Base-by-base conservation (phyloP, 2,797 vertebrate species). In the Distichodus sexfasciatus region DNA sequence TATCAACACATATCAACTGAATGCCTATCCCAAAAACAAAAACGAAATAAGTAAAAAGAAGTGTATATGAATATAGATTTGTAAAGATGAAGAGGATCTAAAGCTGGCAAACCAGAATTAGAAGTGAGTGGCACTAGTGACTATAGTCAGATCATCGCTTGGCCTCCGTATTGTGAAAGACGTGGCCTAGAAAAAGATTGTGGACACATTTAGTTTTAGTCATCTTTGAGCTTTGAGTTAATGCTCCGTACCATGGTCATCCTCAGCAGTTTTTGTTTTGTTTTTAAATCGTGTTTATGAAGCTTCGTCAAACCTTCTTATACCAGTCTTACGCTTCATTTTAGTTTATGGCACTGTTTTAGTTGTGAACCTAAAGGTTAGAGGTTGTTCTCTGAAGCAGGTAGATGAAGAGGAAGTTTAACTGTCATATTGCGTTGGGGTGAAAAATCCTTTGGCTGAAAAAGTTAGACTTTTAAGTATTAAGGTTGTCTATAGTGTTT, bases 1-100 rank as follows among this genome's bases (percentile, higher is more conserved):
- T 74, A 79, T 77, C 61, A 81, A 89, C 86, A 91, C 91, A 92
- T 91, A 91, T 92, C 90, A 92, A 87, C 75, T 8, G 72, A 90
- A 90, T 85, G 88, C 88, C 84, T 87, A 81, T 26, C 61, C 71
- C 59, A 73, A 84, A 77, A 83, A 75, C 66, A 78, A 75, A 79
- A 63, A 51, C 19, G 19, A 64, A 36, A 33, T 60, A 63, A 79
- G 79, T 57, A 76, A 36, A 55, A 66, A 81, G 76, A 74, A 72
- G 70, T 74, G 78, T 76, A 74, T 85, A 86, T 60, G 53, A 80
- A 70, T 87, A 80, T 83, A 86, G 85, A 88, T 87, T 89, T 87
- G 77, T 90, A 83, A 85, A 79, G 67, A 85, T 74, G 78, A 82
- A 78, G 76, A 71, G 59, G 77, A 85, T 83, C 80, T 85, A 86